Evolutionary conservation across 2,113 vertebrate species (phyloP).

Genomic region (Daphoenositta chrysoptera): DNA sequence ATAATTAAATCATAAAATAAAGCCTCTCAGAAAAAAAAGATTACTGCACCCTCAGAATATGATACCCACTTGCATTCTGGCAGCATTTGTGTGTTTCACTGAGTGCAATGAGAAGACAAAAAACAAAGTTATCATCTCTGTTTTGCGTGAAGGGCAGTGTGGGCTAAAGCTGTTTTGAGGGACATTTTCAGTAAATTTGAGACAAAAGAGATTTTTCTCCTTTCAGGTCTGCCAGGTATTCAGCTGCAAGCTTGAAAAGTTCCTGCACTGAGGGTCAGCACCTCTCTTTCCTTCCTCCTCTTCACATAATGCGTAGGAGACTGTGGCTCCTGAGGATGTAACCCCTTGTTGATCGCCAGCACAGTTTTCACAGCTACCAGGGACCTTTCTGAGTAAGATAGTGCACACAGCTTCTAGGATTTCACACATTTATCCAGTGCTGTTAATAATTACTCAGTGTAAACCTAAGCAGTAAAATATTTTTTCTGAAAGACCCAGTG

Average conservation of each 20-base stretch:
- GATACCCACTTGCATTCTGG: background rate
- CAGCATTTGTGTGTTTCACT: background rate
- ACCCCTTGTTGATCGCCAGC: background rate
- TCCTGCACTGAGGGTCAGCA: background rate
- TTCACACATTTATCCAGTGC: background rate
- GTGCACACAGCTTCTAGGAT: background rate
- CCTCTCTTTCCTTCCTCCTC: background rate
- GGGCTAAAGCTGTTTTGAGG: background rate
- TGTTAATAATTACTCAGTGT: background rate
- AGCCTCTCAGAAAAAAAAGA: background rate
- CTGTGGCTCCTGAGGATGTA: background rate
- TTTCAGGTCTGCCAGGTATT: background rate
- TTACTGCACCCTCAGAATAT: background rate
- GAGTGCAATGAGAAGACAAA: background rate
- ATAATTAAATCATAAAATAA: constrained; percentile 6
- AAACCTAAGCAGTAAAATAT: background rate
- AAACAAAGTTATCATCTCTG: background rate
- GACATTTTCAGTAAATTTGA: background rate
- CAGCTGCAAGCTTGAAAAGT: background rate
- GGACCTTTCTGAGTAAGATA: background rate
- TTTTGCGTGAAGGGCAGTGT: background rate
- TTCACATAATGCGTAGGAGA: background rate
- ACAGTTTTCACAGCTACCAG: background rate
- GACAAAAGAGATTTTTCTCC: background rate
- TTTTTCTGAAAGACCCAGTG: background rate